Evolutionary conservation across 2,113 vertebrate species (phyloP), one percentile per base, ranked within the genome.

Genomic region (Penelope pileata): DNA sequence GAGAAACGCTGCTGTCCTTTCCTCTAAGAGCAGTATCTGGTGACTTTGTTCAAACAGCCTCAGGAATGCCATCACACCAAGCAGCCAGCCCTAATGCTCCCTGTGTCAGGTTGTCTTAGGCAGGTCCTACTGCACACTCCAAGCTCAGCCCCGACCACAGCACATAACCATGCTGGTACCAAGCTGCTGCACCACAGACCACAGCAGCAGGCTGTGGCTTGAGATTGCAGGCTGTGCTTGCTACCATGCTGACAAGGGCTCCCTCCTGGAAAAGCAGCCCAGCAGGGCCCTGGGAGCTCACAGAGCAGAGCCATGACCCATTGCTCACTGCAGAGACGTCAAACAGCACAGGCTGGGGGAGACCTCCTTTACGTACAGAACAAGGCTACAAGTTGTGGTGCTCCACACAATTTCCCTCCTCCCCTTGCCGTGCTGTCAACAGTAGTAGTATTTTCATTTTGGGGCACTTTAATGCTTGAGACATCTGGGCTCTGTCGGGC

Each of bases 281-380:
- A 42, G 51, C 56, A 48, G 0, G 0, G 22, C 14, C 36, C 53
- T 0, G 0, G 51, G 22, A 27, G 62, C 32, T 88, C 72, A 30
- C 22, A 43, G 48, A 43, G 36, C 6, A 30, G n/a, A 69, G 63
- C 63, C 67, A 29, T 0, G 0, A 24, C 4, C 26, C 54, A 21
- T 24, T 4, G 7, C 40, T 73, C 50, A 32, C 21, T 21, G 9
- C n/a, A 47, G 63, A 26, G 63, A 56, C 6, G 7, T 50, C 45
- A n/a, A 87, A 68, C 32, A 67, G 14, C 40, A n/a, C 4, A 5
- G 87, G 29, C 40, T 69, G 64, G 30, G 50, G 24, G 6, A 30
- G 29, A 36, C 14, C 26, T 63, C 22, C 34, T 53, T 26, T 54
- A 53, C 1, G 3, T 47, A 27, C 4, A 24, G 36, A 59, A 19